Conservation (phyloP, 2,888 invertebrate genomes). For the Agrenia bidenticulata region DNA sequence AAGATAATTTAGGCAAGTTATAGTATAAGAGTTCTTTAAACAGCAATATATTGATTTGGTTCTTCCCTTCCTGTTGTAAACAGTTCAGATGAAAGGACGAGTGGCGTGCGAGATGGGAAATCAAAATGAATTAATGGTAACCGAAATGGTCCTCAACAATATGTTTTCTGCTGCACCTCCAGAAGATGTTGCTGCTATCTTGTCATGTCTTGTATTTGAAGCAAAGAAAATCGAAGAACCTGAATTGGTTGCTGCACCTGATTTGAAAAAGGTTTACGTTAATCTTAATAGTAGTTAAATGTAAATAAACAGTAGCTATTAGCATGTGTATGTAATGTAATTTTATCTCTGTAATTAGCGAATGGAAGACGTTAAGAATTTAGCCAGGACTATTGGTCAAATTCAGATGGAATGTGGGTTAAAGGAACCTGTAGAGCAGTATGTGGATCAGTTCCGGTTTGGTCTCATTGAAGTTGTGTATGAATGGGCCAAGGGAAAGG, state of each 20-base stretch:
- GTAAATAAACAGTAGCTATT: not conserved
- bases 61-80: constrained; percentile 13
- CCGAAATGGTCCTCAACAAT: constrained; percentile 85
- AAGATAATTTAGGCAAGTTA: constrained; percentile 65
- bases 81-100: constrained; percentile 76
- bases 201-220: constrained; percentile 92
- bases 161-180: constrained; percentile 81
- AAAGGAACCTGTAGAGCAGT: constrained; percentile 57
- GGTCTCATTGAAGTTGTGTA: constrained; percentile 91
- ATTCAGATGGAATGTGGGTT: constrained; percentile 69
- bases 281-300: constrained; percentile 1
- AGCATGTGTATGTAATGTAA: constrained; percentile 1
- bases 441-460: constrained; percentile 75
- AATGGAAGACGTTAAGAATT: constrained; percentile 68
- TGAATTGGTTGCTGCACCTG: constrained; percentile 61
- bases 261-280: constrained; percentile 62
- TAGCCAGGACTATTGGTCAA: constrained; percentile 68
- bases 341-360: constrained; percentile 59
- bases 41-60: no score
- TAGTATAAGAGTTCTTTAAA: constrained; percentile 2
- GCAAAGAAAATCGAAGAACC: constrained; percentile 69
- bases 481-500: constrained; percentile 91
- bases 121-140: constrained; percentile 83
- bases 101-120: constrained; percentile 85
- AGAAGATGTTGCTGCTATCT: constrained; percentile 88